A percentile compares a stretch with the other conserved stretches of the same genome.
Evolutionary conservation across 1,140 invertebrate genomes (phyloP).

Genomic region (roundworm (Caenorhabditis elegans)): DNA sequence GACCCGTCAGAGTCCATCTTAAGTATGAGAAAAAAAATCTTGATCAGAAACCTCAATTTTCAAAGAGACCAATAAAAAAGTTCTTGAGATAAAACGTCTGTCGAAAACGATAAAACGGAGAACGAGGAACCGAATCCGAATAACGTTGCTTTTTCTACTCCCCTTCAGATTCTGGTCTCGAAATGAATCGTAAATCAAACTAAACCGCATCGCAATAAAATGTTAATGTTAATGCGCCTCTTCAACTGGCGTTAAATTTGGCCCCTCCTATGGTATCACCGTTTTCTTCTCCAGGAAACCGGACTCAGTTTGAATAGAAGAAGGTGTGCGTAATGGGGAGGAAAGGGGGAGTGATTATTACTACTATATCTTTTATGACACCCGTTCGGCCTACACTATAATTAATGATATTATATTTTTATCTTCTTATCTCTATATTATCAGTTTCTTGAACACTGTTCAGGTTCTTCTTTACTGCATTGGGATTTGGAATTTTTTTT

Average conservation of each 20-base stretch:
- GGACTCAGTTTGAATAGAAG: not conserved
- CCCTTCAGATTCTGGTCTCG: constrained; percentile 4
- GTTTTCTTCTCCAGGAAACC: not conserved
- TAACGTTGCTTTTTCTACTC: not conserved
- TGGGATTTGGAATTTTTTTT: no score
- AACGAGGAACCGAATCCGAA: not conserved
- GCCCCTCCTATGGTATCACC: not conserved
- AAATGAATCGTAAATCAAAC: constrained; percentile 31
- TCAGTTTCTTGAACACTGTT: no score
- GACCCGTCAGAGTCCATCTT: no score
- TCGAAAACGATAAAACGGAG: not conserved
- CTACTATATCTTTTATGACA: not conserved
- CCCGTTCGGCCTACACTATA: not conserved
- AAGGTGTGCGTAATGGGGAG: no score
- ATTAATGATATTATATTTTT: not conserved
- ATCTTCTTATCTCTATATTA: not conserved
- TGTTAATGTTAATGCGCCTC: constrained; percentile 27
- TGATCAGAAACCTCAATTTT: no score
- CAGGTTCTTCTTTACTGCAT: no score
- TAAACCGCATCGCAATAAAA: constrained; percentile 6
- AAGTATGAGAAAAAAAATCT: no score
- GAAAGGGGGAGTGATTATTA: not conserved
- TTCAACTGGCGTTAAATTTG: constrained; percentile 2
- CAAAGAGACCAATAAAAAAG: no score
- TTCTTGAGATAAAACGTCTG: no score